phyloP scores from a whole-genome alignment of 1,140 invertebrate genomes.

The Bombus picipes region DNA sequence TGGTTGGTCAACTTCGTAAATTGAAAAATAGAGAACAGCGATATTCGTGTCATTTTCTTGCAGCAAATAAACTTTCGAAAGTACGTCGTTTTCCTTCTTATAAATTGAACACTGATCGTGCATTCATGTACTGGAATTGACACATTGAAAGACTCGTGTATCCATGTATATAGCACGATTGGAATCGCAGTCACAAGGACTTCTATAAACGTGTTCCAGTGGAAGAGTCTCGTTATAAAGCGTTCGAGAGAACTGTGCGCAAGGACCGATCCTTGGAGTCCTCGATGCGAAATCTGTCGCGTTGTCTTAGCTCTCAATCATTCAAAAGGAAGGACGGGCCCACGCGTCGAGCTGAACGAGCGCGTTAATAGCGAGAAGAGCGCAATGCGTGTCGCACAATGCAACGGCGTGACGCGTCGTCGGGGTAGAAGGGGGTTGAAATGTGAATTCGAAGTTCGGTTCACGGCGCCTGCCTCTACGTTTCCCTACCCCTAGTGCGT shows the following conservation, averaged over 20 bases:
- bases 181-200: background rate
- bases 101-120: background rate
- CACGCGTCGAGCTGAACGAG: slow-evolving; percentile 52
- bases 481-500: slow-evolving; percentile 56
- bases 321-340: slow-evolving; percentile 58
- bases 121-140: background rate
- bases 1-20: too few relatives aligned
- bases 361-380: slow-evolving; percentile 61
- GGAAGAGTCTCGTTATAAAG: slow-evolving; percentile 23
- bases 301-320: slow-evolving; percentile 67
- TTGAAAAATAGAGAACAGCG: too few relatives aligned
- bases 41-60: too few relatives aligned
- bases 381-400: slow-evolving; percentile 62
- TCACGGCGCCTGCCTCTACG: slow-evolving; percentile 29
- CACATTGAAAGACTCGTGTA: too few relatives aligned
- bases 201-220: background rate
- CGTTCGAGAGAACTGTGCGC: slow-evolving; percentile 7
- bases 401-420: slow-evolving; percentile 48
- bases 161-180: background rate
- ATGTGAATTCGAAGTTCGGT: slow-evolving; percentile 47
- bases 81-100: background rate
- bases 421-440: slow-evolving; percentile 3
- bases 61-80: too few relatives aligned
- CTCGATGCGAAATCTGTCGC: slow-evolving; percentile 57
- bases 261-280: slow-evolving; percentile 45